These are phyloP conservation scores for Channallabes apus DNA, from an alignment of 2,797 vertebrate species.

Conservation along the genomic window DNA sequence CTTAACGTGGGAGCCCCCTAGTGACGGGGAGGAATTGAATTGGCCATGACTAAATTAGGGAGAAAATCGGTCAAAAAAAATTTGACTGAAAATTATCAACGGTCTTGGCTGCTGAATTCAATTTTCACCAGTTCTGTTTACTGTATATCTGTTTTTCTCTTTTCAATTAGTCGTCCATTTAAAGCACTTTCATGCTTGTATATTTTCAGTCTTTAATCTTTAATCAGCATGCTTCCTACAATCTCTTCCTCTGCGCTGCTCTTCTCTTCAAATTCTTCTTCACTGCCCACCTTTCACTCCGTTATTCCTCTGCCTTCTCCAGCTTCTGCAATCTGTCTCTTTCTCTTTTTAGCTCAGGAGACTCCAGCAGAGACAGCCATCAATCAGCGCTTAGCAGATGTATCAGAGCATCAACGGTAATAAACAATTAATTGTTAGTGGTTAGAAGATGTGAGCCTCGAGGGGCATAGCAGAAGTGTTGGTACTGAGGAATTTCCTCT, in stretches of 20 bases:
- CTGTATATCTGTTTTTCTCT: not conserved
- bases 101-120: slow-evolving; percentile 20
- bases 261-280: slow-evolving; percentile 11
- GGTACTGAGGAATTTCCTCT: slow-evolving; percentile 31
- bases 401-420: slow-evolving; percentile 48
- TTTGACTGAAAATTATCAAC: slow-evolving; percentile 6
- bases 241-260: not conserved
- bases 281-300: not conserved
- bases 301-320: slow-evolving; percentile 22
- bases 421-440: slow-evolving; percentile 57
- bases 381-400: slow-evolving; percentile 42
- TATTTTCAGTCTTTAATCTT: not conserved
- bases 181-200: not conserved
- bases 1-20: too few relatives aligned
- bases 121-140: slow-evolving; percentile 3
- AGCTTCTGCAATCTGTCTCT: slow-evolving; percentile 35
- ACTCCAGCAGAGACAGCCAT: slow-evolving; percentile 40
- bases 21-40: too few relatives aligned
- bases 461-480: slow-evolving; percentile 25
- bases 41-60: too few relatives aligned
- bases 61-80: too few relatives aligned
- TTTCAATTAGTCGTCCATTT: slow-evolving; percentile 10
- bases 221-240: slow-evolving; percentile 14
- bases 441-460: slow-evolving; percentile 51
- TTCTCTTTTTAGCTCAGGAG: slow-evolving; percentile 37